Percentiles rank a stretch among this genome's conserved stretches.
phyloP scores from a whole-genome alignment of 2,113 vertebrate genomes.

The Micronycteris hirsuta region DNA sequence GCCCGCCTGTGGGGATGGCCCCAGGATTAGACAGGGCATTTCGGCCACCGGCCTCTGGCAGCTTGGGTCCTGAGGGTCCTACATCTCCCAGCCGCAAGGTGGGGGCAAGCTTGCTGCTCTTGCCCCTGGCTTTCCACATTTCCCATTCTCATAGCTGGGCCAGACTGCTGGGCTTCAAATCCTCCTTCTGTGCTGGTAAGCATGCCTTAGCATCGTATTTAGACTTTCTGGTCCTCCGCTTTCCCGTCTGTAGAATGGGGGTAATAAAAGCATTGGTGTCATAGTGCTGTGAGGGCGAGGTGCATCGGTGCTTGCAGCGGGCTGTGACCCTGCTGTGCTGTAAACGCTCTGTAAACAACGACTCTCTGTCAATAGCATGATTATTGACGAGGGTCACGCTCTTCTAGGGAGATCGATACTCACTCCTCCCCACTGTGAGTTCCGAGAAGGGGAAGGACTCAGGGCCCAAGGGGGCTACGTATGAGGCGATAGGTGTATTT shows the following conservation, averaged over 20 bases:
- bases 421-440: background rate
- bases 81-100: background rate
- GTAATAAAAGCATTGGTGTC: background rate
- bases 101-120: background rate
- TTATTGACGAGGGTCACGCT: background rate
- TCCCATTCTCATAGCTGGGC: background rate
- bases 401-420: background rate
- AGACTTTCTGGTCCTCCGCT: background rate
- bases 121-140: background rate
- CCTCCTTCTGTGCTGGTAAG: background rate
- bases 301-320: background rate
- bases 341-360: background rate
- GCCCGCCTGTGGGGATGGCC: background rate
- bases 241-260: background rate
- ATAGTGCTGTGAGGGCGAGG: background rate
- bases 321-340: background rate
- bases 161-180: background rate
- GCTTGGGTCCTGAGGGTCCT: background rate
- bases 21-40: background rate
- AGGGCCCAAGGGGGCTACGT: accelerated
- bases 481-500: background rate
- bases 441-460: background rate
- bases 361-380: background rate
- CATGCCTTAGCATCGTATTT: background rate
- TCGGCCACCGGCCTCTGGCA: background rate